Evolutionary conservation across 1,140 invertebrate genomes (phyloP), one percentile per base, ranked within the genome.

Genomic region (Drosophila nannoptera): DNA sequence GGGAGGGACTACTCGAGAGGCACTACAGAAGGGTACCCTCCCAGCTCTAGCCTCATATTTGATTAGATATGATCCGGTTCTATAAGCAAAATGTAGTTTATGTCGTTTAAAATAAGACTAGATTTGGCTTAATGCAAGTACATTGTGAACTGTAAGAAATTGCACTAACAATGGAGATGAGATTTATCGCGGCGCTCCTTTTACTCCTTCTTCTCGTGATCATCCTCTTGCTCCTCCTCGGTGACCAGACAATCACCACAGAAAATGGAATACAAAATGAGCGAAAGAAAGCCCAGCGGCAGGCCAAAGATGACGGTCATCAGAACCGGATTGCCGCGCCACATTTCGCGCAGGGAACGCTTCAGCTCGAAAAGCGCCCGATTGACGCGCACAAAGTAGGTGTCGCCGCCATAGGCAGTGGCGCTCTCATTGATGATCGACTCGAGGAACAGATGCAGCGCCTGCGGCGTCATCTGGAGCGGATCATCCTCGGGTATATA

Each of bases 191-290:
- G 11, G 1, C 35, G 22, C 22, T 22, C 22, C 22, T 0, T 58
- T 5, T 90, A 91, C 75, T 91, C 90, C 48, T 90, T 90, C 72
- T 91, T 91, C 55, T 91, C 90, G 63, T 91, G 90, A 73, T 92
- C 90, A 69, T 92, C 90, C 50, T 90, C 89, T 71, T 95, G 95
- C 46, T 97, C 96, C 14, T 97, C 96, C 70, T 95, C 93, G n/a
- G 96, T 96, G 89, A 98, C 97, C 73, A 98, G 91, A 80, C 98
- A 96, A 90, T 98, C 97, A 22, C 96, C 94, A 90, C 97, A 98
- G 89, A 96, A 98, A 69, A 97, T 95, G 2, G 96, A 96, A 87
- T 98, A 98, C 84, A 95, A 94, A 81, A 99, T 98, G 1, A 98
- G 92, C n/a, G 94, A 94, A 7, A 99, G 92, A 88, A 99, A 98